These are phyloP conservation scores for Scolopax mira DNA, from an alignment of 2,113 vertebrate genomes.

Conservation along the genomic window DNA sequence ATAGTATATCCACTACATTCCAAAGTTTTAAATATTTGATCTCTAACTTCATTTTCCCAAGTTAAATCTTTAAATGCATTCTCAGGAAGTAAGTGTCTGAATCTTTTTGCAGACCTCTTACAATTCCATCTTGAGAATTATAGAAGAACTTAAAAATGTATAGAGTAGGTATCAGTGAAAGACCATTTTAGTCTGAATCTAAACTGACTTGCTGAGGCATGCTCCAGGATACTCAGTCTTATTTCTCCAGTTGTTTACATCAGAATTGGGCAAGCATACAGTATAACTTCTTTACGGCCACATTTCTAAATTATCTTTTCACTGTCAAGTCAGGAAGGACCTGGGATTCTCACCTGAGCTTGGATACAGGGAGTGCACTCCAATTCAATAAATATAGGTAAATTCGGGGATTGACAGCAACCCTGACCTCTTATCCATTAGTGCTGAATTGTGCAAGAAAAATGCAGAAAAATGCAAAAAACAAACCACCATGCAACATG, in stretches of 20 bases:
- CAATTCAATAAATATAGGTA: not conserved
- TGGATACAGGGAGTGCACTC: not conserved
- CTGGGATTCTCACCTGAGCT: not conserved
- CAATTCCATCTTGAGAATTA: not conserved
- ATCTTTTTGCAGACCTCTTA: not conserved
- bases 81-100: not conserved
- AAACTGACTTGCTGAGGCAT: not conserved
- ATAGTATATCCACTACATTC: not conserved
- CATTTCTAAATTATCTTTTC: not conserved
- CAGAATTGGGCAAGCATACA: not conserved
- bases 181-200: not conserved
- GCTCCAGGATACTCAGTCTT: not conserved
- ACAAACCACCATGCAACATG: not conserved
- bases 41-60: not conserved
- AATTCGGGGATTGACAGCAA: not conserved
- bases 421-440: not conserved
- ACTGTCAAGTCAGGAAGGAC: not conserved
- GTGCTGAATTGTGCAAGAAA: not conserved
- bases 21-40: conserved; percentile 39
- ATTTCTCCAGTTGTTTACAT: not conserved
- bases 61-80: not conserved
- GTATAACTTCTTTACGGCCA: not conserved
- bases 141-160: not conserved
- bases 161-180: not conserved
- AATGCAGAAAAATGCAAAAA: not conserved